Percentiles rank a stretch among this genome's conserved stretches.
These are phyloP conservation scores for Agrypnus murinus DNA, from an alignment of 2,888 invertebrate species.

Conservation along the genomic window DNA sequence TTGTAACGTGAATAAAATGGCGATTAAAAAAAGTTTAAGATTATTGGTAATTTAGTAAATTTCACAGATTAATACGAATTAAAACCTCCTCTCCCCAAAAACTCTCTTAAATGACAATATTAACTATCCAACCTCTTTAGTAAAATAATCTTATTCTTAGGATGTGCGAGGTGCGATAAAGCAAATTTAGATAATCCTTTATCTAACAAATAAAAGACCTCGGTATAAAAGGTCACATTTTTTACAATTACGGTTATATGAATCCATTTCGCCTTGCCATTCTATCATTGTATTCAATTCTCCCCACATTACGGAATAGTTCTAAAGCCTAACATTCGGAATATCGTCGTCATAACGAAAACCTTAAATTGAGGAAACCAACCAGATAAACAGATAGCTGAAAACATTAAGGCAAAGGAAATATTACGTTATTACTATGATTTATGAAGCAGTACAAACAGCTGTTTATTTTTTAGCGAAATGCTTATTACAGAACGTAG, in stretches of 20 bases:
- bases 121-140: no score
- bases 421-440: conserved; percentile 22
- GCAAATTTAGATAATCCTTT: background rate
- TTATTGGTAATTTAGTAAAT: no score
- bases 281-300: conserved; percentile 16
- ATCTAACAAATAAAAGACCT: background rate
- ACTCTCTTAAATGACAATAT: no score
- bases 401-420: conserved; percentile 23
- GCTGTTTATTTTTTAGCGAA: conserved; percentile 24
- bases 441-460: conserved; percentile 12
- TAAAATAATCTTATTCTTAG: no score
- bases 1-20: no score
- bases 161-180: no score
- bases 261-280: background rate
- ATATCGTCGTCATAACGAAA: conserved; percentile 12
- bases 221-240: conserved; percentile 10
- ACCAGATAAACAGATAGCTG: conserved; percentile 8
- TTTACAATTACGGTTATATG: conserved; percentile 9
- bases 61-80: no score
- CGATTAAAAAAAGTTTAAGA: no score
- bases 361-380: conserved; percentile 18
- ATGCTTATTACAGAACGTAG: conserved; percentile 19
- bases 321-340: conserved; percentile 8
- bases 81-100: no score
- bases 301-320: conserved; percentile 9